Evolutionary conservation across 2,797 vertebrate species (phyloP), one percentile per base, ranked within the genome.

Genomic region (Bradypodion ventrale): DNA sequence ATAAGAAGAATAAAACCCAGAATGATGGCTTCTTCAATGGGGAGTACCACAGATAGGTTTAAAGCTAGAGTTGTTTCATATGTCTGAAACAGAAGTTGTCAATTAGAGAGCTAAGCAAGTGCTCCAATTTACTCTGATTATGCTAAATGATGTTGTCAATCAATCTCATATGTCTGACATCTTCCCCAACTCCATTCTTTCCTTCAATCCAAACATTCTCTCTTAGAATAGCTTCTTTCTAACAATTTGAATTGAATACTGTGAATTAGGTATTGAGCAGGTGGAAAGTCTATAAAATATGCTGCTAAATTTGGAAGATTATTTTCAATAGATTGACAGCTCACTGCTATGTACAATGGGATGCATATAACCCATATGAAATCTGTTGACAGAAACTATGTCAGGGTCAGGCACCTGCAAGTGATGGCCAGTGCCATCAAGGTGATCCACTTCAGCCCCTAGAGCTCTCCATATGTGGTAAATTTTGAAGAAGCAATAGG

Each of bases 201-300:
- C 56, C 29, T 66, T 69, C 63, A 70, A 35, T 85, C 73, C 56
- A 85, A 82, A 82, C 84, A 85, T 77, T 62, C 40, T 35, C 65
- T 83, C 84, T 81, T 81, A 85, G 73, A 82, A 82, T 85, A 85
- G 84, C 27, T 70, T 35, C 32, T 66, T 78, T 75, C 72, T 40
- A 81, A 70, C 52, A 7, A 77, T 16, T 70, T 3, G 56, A 81
- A 49, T 59, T n/a, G 56, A 70, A 77, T 49, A 69, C 21, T n/a
- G 2, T 42, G 5, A 75, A 52, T 75, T 76, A 76, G 42, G 29
- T 23, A 59, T 56, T 32, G 35, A 23, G 42, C 12, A 15, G 35
- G 56, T 19, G 4, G 19, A 2, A 21, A 4, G 2, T n/a, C 52
- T 10, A 68, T 75, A 35, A 40, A 84, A 44, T 37, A 7, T 65